phyloP scores from a whole-genome alignment of 2,113 vertebrate genomes.

The Macquaria australasica region DNA sequence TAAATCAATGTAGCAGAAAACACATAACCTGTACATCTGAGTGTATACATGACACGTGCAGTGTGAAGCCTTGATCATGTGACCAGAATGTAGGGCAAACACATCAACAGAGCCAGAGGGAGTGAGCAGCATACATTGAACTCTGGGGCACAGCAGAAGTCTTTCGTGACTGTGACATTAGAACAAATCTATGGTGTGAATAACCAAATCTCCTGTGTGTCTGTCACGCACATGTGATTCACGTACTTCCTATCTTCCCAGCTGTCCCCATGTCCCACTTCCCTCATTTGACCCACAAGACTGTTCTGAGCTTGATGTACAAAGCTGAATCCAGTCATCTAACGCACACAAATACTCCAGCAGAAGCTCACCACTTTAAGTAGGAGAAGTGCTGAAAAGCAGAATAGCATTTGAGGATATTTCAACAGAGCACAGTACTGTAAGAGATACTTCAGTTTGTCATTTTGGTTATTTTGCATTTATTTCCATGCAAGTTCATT shows the following conservation, averaged over 20 bases:
- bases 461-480: slow-evolving; percentile 48
- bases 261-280: slow-evolving; percentile 69
- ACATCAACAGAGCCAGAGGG: slow-evolving; percentile 23
- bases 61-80: slow-evolving; percentile 39
- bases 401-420: slow-evolving; percentile 6
- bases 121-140: slow-evolving; percentile 25
- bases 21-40: slow-evolving; percentile 41
- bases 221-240: slow-evolving; percentile 66
- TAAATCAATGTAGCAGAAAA: slow-evolving; percentile 72
- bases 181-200: slow-evolving; percentile 31
- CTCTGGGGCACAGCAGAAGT: slow-evolving; percentile 5
- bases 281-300: slow-evolving; percentile 63
- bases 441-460: slow-evolving; percentile 40
- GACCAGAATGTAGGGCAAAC: slow-evolving; percentile 63
- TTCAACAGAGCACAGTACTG: slow-evolving; percentile 10
- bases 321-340: slow-evolving; percentile 36
- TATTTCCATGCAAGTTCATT: slow-evolving; percentile 41
- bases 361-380: slow-evolving; percentile 14
- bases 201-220: slow-evolving; percentile 38
- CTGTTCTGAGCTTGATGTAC: slow-evolving; percentile 24
- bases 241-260: slow-evolving; percentile 42
- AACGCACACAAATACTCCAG: slow-evolving; percentile 14
- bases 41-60: slow-evolving; percentile 6
- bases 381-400: slow-evolving; percentile 30
- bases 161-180: slow-evolving; percentile 34